These are phyloP conservation scores for Emesis castigata DNA, from an alignment of 2,888 invertebrate genomes.

Conservation along the genomic window DNA sequence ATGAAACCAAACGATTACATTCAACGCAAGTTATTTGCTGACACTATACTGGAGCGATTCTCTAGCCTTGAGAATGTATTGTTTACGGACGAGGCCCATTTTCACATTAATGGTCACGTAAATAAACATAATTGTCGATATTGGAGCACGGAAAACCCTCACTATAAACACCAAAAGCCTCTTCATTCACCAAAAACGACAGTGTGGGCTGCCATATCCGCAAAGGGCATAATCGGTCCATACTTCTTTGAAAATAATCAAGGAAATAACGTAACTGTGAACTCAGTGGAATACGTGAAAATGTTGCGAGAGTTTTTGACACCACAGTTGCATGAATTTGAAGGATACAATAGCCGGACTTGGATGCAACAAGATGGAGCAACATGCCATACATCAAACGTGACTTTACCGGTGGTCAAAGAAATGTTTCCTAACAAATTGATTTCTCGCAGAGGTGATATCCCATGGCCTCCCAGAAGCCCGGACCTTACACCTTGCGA, in stretches of 20 bases:
- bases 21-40: constrained; percentile 45
- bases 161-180: too few relatives aligned
- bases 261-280: constrained; percentile 28
- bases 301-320: constrained; percentile 21
- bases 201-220: too few relatives aligned
- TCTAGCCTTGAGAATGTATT: constrained; percentile 29
- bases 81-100: constrained; percentile 22
- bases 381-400: constrained; percentile 55
- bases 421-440: constrained; percentile 48
- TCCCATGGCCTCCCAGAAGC: constrained; percentile 24
- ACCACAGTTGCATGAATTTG: constrained; percentile 42
- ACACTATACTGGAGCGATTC: constrained; percentile 33
- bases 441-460: constrained; percentile 49
- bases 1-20: constrained; percentile 36
- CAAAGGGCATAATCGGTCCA: too few relatives aligned
- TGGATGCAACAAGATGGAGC: constrained; percentile 57
- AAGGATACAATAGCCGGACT: constrained; percentile 40
- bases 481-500: constrained; percentile 9
- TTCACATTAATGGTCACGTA: constrained; percentile 7
- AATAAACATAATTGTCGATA: too few relatives aligned
- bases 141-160: too few relatives aligned
- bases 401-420: constrained; percentile 34
- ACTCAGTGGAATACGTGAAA: constrained; percentile 16
- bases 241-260: not conserved
- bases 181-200: too few relatives aligned